Conservation (phyloP, 2,113 vertebrate genomes). For the Phylloscopus trochiloides region DNA sequence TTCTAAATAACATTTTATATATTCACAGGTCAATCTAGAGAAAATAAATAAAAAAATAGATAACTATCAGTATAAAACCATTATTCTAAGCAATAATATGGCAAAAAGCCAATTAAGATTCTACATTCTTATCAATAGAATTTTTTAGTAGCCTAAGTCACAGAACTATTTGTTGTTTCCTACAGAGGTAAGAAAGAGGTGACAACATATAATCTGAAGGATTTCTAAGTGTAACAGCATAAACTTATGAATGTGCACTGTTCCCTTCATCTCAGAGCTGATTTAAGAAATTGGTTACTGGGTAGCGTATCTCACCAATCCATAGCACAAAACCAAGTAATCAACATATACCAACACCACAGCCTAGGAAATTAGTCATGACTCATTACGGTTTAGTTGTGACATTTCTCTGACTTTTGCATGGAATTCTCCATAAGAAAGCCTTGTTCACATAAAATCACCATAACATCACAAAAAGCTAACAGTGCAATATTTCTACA, state of each 20-base stretch:
- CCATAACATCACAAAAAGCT: neutral
- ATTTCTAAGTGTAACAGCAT: neutral
- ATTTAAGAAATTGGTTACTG: neutral
- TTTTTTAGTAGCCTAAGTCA: neutral
- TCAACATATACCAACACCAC: neutral
- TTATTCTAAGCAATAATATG: neutral
- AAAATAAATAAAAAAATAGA: neutral
- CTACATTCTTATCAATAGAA: neutral
- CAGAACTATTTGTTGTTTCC: neutral
- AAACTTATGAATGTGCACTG: neutral
- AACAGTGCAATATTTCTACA: neutral
- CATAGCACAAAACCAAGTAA: neutral
- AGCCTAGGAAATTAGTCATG: neutral
- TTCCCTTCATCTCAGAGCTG: neutral
- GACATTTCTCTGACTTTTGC: neutral
- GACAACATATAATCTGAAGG: accelerated
- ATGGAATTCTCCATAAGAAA: neutral
- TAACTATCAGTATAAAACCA: neutral
- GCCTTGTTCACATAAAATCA: neutral
- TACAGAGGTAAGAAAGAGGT: neutral
- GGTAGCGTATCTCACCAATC: neutral
- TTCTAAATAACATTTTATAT: neutral
- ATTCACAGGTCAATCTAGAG: neutral
- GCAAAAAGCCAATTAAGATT: neutral
- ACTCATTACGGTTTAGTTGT: neutral